These are phyloP conservation scores for Petrocephalus schoutedeni DNA, from an alignment of 2,797 vertebrate genomes.

Conservation along the genomic window DNA sequence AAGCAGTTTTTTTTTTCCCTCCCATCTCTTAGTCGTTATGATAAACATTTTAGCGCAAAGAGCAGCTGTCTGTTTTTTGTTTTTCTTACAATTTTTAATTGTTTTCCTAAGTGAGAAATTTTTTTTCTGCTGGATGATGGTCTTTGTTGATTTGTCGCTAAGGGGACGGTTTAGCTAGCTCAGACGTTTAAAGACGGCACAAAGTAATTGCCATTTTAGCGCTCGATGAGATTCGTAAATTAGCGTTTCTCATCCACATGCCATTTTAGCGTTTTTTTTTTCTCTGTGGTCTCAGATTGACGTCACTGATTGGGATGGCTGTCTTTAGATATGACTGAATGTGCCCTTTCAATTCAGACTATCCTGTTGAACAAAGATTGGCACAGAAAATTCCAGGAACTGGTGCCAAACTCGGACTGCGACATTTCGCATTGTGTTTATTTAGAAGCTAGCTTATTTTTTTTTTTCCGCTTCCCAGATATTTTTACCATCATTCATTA, in stretches of 20 bases:
- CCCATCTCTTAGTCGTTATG: neutral
- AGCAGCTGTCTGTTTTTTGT: neutral
- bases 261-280: neutral
- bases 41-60: neutral
- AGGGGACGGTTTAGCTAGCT: neutral
- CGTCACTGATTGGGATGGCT: neutral
- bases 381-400: neutral
- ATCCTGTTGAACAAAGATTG: conserved; percentile 11
- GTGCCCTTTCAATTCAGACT: neutral
- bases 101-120: neutral
- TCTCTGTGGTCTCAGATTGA: neutral
- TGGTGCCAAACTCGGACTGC: neutral
- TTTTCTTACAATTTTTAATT: neutral
- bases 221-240: neutral
- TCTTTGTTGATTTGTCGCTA: conserved; percentile 2
- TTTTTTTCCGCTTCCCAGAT: neutral
- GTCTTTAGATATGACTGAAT: neutral
- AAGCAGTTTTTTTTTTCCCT: neutral
- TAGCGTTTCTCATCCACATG: neutral
- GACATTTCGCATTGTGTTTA: neutral
- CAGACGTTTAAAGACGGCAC: neutral
- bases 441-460: neutral
- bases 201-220: neutral
- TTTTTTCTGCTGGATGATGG: neutral
- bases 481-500: neutral